Evolutionary conservation across 2,888 invertebrate species (phyloP), one percentile per base, ranked within the genome.

Genomic region (Epistrophe grossulariae): DNA sequence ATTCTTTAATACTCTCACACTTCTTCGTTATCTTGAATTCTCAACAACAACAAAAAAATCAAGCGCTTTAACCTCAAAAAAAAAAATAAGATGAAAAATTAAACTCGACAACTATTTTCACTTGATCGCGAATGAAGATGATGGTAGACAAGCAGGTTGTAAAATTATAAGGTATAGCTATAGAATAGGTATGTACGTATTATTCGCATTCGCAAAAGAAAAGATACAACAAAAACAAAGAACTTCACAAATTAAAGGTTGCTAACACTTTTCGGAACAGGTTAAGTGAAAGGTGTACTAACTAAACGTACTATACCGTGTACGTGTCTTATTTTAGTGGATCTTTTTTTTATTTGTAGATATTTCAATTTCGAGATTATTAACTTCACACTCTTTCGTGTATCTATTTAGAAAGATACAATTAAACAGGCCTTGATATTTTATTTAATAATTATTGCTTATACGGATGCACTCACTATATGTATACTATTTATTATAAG

Each of bases 251-350:
- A 28, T 17, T 35, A 59, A 50, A 73, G 43, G 70, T 79, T 64
- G 19, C 57, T 71, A 70, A 70, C 84, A 70, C 62, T 76, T 70
- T 45, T 55, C n/a, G 52, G 71, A 79, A 79, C 76, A 72, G 74
- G 79, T 84, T 79, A 79, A 74, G 84, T 84, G 84, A 79, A 84
- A 84, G 84, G 84, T 79, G 83, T 70, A 74, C 73, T 17, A 45
- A 66, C 66, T 66, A 66, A 24, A 7, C 40, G 28, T 79, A 79
- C 74, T 62, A 24, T 55, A 66, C 60, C 64, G 79, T 45, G 57
- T 70, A 70, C 70, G 70, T 70, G 70, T 70, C 70, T 40, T 55
- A 70, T 70, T 70, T 50, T 55, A 55, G 24, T 70, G 24, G 68
- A 68, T 68, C 19, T 79, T 66, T 35, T 71, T 43, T 15, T 79